A percentile compares a stretch with the other conserved stretches of the same genome.
Evolutionary conservation across 2,113 vertebrate genomes (phyloP).

Genomic region (Chaetops frenatus): DNA sequence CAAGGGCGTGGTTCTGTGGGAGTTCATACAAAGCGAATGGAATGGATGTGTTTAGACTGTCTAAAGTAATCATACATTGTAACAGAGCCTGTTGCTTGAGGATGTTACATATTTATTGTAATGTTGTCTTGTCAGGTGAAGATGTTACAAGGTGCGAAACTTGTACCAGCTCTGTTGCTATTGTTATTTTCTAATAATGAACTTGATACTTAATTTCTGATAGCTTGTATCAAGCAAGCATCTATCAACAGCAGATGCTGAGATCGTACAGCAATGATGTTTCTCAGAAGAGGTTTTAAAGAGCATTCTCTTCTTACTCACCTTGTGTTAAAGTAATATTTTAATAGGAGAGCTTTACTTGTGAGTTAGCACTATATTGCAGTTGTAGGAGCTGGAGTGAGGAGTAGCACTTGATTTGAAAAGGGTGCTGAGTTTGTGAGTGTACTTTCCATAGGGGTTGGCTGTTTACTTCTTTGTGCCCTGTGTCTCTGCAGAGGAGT

Average conservation of each 20-base stretch:
- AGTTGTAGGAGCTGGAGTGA: not conserved
- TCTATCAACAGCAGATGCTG: not conserved
- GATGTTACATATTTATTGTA: not conserved
- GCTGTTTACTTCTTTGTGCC: not conserved
- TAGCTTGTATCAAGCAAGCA: not conserved
- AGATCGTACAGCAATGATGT: not conserved
- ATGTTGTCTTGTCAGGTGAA: not conserved
- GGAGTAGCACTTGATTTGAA: not conserved
- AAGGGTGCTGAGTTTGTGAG: not conserved
- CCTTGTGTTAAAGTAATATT: not conserved
- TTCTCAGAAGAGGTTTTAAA: not conserved
- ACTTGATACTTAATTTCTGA: not conserved
- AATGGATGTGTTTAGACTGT: not conserved
- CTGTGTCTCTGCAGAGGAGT: not conserved
- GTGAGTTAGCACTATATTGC: accelerated
- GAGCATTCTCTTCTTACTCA: not conserved
- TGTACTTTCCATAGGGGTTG: not conserved
- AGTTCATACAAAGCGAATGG: not conserved
- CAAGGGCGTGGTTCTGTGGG: not conserved
- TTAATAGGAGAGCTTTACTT: not conserved
- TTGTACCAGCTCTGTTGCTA: not conserved
- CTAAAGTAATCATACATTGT: not conserved
- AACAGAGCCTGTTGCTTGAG: not conserved
- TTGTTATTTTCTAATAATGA: too few species aligned
- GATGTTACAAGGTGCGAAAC: not conserved